Percentiles rank a stretch among this genome's conserved stretches.
Evolutionary conservation across 2,797 vertebrate species (phyloP).

Genomic region (Aeoliscus strigatus): DNA sequence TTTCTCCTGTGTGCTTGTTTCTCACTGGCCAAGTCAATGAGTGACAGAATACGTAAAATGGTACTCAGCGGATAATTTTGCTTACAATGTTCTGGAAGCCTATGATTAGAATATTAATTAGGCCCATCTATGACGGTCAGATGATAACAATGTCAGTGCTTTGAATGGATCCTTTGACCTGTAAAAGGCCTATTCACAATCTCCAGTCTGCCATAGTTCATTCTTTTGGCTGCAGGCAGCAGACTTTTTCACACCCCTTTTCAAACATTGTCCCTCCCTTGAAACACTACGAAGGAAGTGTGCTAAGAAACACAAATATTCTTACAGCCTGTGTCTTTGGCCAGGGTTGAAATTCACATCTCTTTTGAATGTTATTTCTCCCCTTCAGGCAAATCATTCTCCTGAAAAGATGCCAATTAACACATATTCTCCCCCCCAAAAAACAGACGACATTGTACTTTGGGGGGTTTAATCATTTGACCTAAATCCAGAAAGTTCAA

Average conservation of each 20-base stretch:
- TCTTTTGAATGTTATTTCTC: conserved; percentile 70
- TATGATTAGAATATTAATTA: conserved; percentile 99
- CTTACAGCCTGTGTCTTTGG: conserved; percentile 18
- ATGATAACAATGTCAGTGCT: conserved; percentile 91
- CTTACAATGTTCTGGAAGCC: conserved; percentile 81
- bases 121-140: conserved; percentile 89
- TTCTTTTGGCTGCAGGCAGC: conserved; percentile 88
- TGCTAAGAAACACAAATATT: conserved; percentile 73
- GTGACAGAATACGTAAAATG: conserved; percentile 49
- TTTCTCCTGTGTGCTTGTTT: conserved; percentile 36
- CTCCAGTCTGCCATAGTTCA: conserved; percentile 85
- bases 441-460: conserved; percentile 46
- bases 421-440: conserved; percentile 23
- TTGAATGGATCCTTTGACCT: conserved; percentile 97
- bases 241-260: conserved; percentile 89
- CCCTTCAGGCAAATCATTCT: conserved; percentile 2
- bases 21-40: conserved; percentile 55
- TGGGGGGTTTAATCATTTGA: conserved; percentile 68
- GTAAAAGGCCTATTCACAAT: conserved; percentile 94
- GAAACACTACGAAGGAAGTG: conserved; percentile 74
- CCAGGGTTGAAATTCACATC: conserved; percentile 42
- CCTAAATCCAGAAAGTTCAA: conserved; percentile 61
- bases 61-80: conserved; percentile 81
- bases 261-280: conserved; percentile 83
- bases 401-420: conserved; percentile 60